A percentile compares a stretch with the other conserved stretches of the same genome.
These are phyloP conservation scores for Ptychadena robeensis DNA, from an alignment of 2,797 vertebrate species.

Conservation along the genomic window DNA sequence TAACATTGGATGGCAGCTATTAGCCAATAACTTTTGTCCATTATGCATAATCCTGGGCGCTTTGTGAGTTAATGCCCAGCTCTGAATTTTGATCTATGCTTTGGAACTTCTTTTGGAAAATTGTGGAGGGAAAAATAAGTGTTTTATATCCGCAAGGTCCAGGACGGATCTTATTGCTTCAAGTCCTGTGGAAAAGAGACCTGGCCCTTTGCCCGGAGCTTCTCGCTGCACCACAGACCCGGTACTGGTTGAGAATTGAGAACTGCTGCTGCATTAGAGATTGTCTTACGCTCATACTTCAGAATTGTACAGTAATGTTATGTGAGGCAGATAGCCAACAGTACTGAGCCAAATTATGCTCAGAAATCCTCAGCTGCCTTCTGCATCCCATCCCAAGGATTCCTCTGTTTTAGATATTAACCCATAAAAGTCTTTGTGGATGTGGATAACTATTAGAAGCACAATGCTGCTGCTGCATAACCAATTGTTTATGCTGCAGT, in stretches of 20 bases:
- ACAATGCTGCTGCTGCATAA: no score
- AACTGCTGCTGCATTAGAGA: constrained; percentile 34
- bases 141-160: constrained; percentile 55
- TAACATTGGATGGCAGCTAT: background rate
- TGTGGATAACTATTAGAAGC: background rate
- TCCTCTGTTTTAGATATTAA: constrained; percentile 16
- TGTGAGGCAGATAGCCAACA: constrained; percentile 33
- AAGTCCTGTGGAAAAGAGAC: constrained; percentile 55
- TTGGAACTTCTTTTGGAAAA: constrained; percentile 55
- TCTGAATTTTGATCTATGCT: constrained; percentile 29
- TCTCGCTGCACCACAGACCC: constrained; percentile 54
- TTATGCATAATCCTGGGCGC: background rate
- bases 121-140: constrained; percentile 39
- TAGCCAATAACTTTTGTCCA: background rate
- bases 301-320: constrained; percentile 49
- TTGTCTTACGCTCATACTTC: constrained; percentile 35
- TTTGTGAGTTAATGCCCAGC: constrained; percentile 42
- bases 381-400: background rate
- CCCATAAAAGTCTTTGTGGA: background rate
- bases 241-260: constrained; percentile 24
- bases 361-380: background rate
- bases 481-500: no score
- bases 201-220: constrained; percentile 50
- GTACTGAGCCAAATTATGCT: background rate
- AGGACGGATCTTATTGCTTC: constrained; percentile 57